phyloP scores from a whole-genome alignment of 2,113 vertebrate genomes.

The Thermophis baileyi region DNA sequence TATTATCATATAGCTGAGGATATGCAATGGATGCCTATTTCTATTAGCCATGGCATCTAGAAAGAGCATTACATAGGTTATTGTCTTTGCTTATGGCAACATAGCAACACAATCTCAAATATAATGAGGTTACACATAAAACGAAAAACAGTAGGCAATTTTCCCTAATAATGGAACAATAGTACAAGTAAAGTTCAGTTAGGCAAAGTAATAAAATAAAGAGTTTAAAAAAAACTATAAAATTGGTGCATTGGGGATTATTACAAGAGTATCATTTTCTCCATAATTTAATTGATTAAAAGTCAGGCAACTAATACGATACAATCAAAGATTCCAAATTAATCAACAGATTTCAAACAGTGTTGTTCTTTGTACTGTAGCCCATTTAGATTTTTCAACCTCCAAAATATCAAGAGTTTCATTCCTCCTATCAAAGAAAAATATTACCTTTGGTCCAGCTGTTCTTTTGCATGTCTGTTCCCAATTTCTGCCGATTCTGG shows the following conservation, averaged over 20 bases:
- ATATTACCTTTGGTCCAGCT: constrained; percentile 61
- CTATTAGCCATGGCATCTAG: not conserved
- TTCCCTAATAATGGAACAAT: not conserved
- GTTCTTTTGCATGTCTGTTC: constrained; percentile 37
- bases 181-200: not conserved
- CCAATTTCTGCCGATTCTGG: constrained; percentile 43
- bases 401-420: not conserved
- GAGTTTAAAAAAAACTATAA: not conserved
- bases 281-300: not conserved
- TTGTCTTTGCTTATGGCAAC: not conserved
- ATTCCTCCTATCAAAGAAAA: not conserved
- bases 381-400: not conserved
- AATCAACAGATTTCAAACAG: not conserved
- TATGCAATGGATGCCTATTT: not conserved
- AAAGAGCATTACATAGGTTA: not conserved
- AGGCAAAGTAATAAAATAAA: not conserved
- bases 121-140: not conserved
- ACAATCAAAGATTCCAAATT: not conserved
- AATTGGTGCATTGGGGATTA: not conserved
- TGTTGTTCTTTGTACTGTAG: not conserved
- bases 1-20: not conserved
- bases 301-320: not conserved
- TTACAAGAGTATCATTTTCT: not conserved
- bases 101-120: not conserved
- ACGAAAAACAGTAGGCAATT: not conserved